Evolutionary conservation across 1,140 invertebrate genomes (phyloP), one percentile per base, ranked within the genome.

Genomic region (Harpegnathos saltator): DNA sequence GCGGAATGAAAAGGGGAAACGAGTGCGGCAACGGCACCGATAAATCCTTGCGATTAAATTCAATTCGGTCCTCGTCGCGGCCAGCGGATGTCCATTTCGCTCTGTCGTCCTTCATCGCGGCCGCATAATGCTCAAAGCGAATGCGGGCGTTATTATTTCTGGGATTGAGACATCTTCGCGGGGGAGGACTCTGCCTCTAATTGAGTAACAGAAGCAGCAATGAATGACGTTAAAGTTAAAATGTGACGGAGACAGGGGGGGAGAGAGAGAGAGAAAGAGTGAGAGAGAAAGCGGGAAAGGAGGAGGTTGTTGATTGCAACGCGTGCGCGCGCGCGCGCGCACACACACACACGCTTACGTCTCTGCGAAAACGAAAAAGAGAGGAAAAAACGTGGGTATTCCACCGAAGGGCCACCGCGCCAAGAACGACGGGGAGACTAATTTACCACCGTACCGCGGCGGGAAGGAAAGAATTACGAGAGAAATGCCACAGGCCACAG

Each of bases 401-500:
- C 14, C 1, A 14, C 17, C 71, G 54, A 52, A 59, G 29, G 58
- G 22, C 17, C 50, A 50, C 12, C 29, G 72, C 59, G 29, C 54
- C 48, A 80, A 68, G n/a, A 33, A 82, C 26, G 52, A 19, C 50
- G n/a, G n/a, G n/a, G n/a, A 58, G 63, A 71, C 65, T 80, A 80
- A 80, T 80, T 80, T 80, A 59, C 75, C 38, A 38, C 75, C 52
- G 65, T 69, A 38, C 33, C 52, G 17, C 52, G 24, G 17, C 52
- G 24, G 59, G 29, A 78, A 78, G 68, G 59, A 66, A 80, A 84
- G 73, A 82, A 82, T 89, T 84, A 62, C 74, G 61, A 63, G 89
- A 88, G 89, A 91, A 58, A 78, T 85, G 88, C 85, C 77, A 83
- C 85, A 74, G 74, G 65, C 69, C 85, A 66, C 52, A 80, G 82